phyloP scores from a whole-genome alignment of 2,113 vertebrate species.

The Dascyllus trimaculatus region DNA sequence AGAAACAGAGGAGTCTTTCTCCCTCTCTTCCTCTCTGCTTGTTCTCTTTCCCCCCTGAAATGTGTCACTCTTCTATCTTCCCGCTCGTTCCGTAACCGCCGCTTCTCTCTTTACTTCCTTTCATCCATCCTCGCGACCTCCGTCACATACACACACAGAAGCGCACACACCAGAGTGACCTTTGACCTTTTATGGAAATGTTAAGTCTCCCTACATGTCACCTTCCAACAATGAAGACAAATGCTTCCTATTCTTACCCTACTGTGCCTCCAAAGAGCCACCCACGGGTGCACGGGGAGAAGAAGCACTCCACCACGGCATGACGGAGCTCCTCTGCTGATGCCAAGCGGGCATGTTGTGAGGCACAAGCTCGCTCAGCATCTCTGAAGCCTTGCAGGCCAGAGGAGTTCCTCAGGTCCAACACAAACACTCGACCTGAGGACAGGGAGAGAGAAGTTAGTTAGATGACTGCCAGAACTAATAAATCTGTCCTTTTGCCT shows the following conservation, averaged over 20 bases:
- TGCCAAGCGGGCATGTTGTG: conserved; percentile 86
- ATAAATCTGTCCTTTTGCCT: background rate
- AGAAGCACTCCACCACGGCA: conserved; percentile 89
- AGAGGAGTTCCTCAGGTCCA: conserved; percentile 87
- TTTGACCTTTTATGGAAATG: conserved; percentile 56
- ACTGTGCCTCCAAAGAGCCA: conserved; percentile 89
- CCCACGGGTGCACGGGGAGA: conserved; percentile 87
- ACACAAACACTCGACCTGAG: conserved; percentile 91
- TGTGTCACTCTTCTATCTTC: conserved; percentile 66
- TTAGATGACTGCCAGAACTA: background rate
- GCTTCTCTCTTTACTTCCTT: conserved; percentile 43
- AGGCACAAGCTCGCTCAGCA: conserved; percentile 86
- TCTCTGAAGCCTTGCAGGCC: conserved; percentile 78
- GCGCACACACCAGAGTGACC: conserved; percentile 43
- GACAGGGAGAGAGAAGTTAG: background rate
- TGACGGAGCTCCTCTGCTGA: conserved; percentile 88
- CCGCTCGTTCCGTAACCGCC: conserved; percentile 43
- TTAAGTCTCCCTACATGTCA: background rate
- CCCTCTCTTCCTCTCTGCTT: conserved; percentile 56
- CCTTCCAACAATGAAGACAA: conserved; percentile 26
- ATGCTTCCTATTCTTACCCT: conserved; percentile 86
- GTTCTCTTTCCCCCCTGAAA: conserved; percentile 65
- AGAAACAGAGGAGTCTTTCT: conserved; percentile 79
- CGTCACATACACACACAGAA: conserved; percentile 7
- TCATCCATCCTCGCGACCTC: conserved; percentile 34